Conservation (phyloP, 2,888 invertebrate species). For the Prosopocoilus inquinatus region DNA sequence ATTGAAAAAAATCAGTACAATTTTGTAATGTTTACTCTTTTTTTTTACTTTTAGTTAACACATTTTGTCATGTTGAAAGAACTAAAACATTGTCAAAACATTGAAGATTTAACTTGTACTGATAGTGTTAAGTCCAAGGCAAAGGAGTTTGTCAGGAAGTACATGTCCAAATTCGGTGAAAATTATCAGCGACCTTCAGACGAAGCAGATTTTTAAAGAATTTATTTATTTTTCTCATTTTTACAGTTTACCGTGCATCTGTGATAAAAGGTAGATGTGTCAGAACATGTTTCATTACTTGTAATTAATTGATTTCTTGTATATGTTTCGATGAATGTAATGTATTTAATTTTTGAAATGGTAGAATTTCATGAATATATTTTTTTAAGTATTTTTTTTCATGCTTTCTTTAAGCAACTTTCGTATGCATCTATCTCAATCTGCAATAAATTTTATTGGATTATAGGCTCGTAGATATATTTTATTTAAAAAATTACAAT, state of each 20-base stretch:
- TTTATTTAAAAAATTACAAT: no score
- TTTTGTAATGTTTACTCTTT: neutral
- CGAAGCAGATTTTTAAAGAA: slow-evolving; percentile 15
- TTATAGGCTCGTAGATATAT: no score
- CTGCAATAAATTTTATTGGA: no score
- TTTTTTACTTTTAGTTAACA: slow-evolving; percentile 65
- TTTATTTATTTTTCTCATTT: no score
- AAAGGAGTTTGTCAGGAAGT: slow-evolving; percentile 90
- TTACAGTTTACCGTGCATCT: neutral
- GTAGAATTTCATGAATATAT: no score
- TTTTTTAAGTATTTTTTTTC: no score
- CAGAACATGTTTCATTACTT: no score
- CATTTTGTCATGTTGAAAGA: slow-evolving; percentile 96
- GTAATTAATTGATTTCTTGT: no score
- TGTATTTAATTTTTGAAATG: no score
- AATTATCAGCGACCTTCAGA: slow-evolving; percentile 18
- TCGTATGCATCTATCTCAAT: no score
- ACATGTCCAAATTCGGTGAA: slow-evolving; percentile 90
- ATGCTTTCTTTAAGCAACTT: no score
- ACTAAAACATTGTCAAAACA: slow-evolving; percentile 83
- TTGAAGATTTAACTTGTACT: slow-evolving; percentile 82
- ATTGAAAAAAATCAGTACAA: neutral
- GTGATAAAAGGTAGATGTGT: neutral
- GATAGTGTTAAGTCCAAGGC: slow-evolving; percentile 94
- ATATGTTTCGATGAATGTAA: no score